Evolutionary conservation across 1,140 invertebrate genomes (phyloP), one percentile per base, ranked within the genome.

Genomic region (Drosophila eugracilis): DNA sequence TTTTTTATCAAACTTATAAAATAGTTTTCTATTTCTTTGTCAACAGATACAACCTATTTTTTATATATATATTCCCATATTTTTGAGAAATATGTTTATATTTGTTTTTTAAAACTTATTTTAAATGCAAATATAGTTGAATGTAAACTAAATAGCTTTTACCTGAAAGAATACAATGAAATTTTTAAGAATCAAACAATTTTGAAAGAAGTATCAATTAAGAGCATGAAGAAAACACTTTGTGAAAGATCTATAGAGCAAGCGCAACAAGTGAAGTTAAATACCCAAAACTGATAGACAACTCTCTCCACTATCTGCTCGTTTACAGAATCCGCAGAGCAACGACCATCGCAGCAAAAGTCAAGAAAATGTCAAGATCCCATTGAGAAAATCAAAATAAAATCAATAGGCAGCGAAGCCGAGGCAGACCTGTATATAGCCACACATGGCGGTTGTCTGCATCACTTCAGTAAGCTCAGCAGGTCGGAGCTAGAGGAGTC

Each of bases 381-480:
- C 55, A 34, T 63, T 58, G 37, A 52, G 57, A 58, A 74, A 65
- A 77, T 30, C 34, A 53, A 55, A 50, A 42, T 45, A 58, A 60
- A 75, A 47, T 50, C 69, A 24, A 49, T 62, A 55, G 19, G 58
- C 37, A 66, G 45, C 24, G 59, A 54, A 57, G 63, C 54, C 69
- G 81, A 73, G 32, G 70, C 78, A 32, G 66, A 88, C 66, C 67
- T 88, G 66, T 88, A 65, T 75, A 78, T 88, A 71, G 70, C 70
- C 78, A 80, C 85, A 59, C 85, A 89, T 58, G 85, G 85, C 71
- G 85, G 85, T 59, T 81, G 77, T 62, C 55, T 85, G 77, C 85
- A 89, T 75, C 74, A 89, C 54, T 84, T 58, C 63, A 39, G 65
- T 28, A 52, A 28, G 28, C 72, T 55, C 47, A 53, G 52, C 48